phyloP scores from a whole-genome alignment of 2,888 invertebrate genomes.

The Ochropacha duplaris region DNA sequence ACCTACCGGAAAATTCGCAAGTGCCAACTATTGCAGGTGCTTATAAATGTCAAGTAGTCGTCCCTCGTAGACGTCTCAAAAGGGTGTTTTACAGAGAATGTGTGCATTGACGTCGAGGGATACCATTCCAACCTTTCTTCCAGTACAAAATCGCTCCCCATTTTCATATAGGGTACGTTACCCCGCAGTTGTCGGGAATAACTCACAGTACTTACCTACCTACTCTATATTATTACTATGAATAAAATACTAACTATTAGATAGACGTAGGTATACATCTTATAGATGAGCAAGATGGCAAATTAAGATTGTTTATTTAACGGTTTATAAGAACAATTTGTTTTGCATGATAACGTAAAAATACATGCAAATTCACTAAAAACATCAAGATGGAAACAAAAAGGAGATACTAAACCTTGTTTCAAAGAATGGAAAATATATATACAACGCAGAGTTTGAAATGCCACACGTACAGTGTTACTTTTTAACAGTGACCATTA shows the following conservation, averaged over 20 bases:
- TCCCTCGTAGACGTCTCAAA: slow-evolving; percentile 68
- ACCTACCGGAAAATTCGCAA: slow-evolving; percentile 23
- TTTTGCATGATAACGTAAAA: not conserved
- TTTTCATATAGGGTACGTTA: slow-evolving; percentile 44
- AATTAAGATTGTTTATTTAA: not conserved
- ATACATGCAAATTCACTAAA: not conserved
- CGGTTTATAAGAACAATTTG: not conserved
- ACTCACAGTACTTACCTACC: slow-evolving; percentile 27
- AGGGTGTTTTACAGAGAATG: slow-evolving; percentile 70
- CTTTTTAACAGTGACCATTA: not conserved
- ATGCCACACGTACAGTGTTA: slow-evolving; percentile 17
- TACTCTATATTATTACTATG: slow-evolving; percentile 10
- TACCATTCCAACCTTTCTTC: slow-evolving; percentile 47
- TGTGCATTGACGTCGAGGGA: slow-evolving; percentile 55
- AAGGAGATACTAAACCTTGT: slow-evolving; percentile 49
- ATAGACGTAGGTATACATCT: not conserved
- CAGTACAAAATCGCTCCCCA: slow-evolving; percentile 57
- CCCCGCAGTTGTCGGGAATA: slow-evolving; percentile 29
- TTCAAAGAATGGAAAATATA: slow-evolving; percentile 57
- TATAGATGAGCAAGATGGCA: not conserved
- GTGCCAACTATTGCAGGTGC: slow-evolving; percentile 43
- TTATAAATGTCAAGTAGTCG: slow-evolving; percentile 32
- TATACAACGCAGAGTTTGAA: slow-evolving; percentile 39
- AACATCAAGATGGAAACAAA: slow-evolving; percentile 44
- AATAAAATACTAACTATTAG: not conserved